phyloP scores from a whole-genome alignment of 2,888 invertebrate species.

The Chrysolina oricalcia region DNA sequence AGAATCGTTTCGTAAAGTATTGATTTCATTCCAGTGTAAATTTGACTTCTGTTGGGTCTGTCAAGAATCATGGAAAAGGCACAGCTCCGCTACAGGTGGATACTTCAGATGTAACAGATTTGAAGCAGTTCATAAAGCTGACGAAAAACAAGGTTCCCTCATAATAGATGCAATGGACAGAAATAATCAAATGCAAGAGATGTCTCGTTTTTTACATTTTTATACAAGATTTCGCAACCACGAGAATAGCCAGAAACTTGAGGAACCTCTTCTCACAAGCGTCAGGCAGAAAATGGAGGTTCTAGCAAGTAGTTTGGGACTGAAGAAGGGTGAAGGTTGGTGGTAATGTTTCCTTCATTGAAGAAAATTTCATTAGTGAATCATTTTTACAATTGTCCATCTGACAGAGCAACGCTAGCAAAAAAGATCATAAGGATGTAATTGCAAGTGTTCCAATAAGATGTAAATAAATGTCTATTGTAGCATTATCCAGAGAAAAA shows the following conservation, averaged over 20 bases:
- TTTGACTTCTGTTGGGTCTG: slow-evolving; percentile 85
- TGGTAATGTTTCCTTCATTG: background rate
- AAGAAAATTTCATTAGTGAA: background rate
- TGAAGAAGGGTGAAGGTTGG: slow-evolving; percentile 69
- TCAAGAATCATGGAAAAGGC: slow-evolving; percentile 81
- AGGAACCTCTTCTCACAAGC: slow-evolving; percentile 76
- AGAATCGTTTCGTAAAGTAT: too few species aligned
- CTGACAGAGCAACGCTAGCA: too few species aligned
- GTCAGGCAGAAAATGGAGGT: slow-evolving; percentile 78
- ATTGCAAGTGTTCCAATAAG: too few species aligned
- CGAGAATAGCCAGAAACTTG: slow-evolving; percentile 78
- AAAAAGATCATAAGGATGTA: too few species aligned
- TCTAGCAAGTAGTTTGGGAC: slow-evolving; percentile 73
- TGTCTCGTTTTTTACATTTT: slow-evolving; percentile 79
- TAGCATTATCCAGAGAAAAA: too few species aligned
- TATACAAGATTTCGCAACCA: slow-evolving; percentile 79
- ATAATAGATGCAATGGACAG: slow-evolving; percentile 76
- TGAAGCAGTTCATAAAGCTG: slow-evolving; percentile 78
- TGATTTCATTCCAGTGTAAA: slow-evolving; percentile 75
- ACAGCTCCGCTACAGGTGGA: slow-evolving; percentile 81
- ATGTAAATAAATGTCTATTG: too few species aligned
- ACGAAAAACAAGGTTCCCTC: slow-evolving; percentile 75
- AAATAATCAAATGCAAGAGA: slow-evolving; percentile 76
- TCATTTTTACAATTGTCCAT: too few species aligned
- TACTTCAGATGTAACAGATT: slow-evolving; percentile 78